Conservation (phyloP, 92 coral and sea anemone species). For the Heteractis magnifica region DNA sequence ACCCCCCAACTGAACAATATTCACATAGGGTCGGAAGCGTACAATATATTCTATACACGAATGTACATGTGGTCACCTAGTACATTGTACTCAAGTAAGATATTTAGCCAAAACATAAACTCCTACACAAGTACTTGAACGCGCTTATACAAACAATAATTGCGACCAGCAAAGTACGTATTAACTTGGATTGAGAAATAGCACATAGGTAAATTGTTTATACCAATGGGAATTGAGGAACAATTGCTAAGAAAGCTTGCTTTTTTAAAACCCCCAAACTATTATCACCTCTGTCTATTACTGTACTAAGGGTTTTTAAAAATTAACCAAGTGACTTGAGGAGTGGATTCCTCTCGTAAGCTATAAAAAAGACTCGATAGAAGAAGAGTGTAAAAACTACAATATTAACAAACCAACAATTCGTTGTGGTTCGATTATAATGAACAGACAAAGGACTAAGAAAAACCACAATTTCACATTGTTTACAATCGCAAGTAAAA, state of each 20-base stretch:
- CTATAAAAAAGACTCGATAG: background rate
- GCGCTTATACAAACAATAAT: slow-evolving; percentile 15
- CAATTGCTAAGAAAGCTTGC: slow-evolving; percentile 12
- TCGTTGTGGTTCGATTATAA: slow-evolving; percentile 6
- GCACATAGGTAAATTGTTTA: background rate
- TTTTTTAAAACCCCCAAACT: background rate
- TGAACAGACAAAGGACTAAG: background rate
- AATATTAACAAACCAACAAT: background rate
- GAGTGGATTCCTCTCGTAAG: background rate
- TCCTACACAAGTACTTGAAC: background rate
- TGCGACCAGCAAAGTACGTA: background rate
- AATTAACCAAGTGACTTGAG: background rate
- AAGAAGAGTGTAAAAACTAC: background rate
- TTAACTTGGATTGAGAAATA: background rate
- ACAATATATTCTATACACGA: slow-evolving; percentile 29
- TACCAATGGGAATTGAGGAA: background rate
- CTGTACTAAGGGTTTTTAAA: background rate
- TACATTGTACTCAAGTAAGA: slow-evolving; percentile 8
- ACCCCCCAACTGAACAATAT: background rate
- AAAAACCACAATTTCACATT: slow-evolving; percentile 15
- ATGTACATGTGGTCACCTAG: slow-evolving; percentile 2
- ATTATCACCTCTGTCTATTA: slow-evolving; percentile 17
- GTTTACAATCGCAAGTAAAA: slow-evolving; percentile 73
- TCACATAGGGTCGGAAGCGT: slow-evolving; percentile 39
- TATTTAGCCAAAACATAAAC: background rate